These are phyloP conservation scores for Triplophysa dalaica DNA, from an alignment of 2,113 vertebrate species.

Conservation along the genomic window DNA sequence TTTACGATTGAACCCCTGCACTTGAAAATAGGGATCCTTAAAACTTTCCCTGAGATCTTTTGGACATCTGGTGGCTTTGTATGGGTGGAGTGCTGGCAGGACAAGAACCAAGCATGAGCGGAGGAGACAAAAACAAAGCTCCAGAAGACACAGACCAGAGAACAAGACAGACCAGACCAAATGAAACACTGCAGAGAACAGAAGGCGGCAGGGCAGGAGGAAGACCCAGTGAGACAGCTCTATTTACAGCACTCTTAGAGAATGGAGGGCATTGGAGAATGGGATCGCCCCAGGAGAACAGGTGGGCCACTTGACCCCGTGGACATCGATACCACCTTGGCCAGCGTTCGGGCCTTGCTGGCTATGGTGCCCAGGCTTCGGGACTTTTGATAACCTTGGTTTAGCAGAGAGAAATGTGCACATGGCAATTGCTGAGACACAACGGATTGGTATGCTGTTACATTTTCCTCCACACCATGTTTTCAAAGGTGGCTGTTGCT, in stretches of 20 bases:
- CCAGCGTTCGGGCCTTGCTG: constrained; percentile 69
- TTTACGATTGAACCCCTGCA: not conserved
- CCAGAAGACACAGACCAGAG: constrained; percentile 39
- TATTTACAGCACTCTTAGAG: constrained; percentile 57
- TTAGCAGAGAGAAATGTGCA: constrained; percentile 63
- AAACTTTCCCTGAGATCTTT: constrained; percentile 49
- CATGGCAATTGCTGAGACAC: constrained; percentile 40
- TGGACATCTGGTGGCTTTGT: constrained; percentile 27
- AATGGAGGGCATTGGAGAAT: constrained; percentile 71
- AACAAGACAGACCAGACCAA: constrained; percentile 43
- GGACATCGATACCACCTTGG: constrained; percentile 68
- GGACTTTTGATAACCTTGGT: constrained; percentile 75
- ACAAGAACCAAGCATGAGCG: constrained; percentile 41
- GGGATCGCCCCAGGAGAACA: constrained; percentile 54
- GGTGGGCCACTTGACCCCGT: constrained; percentile 67
- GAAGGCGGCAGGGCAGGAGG: constrained; percentile 24
- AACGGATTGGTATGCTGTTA: constrained; percentile 15
- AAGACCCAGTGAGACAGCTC: constrained; percentile 31
- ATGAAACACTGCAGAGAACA: constrained; percentile 36
- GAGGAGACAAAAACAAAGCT: constrained; percentile 29
- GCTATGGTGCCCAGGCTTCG: constrained; percentile 72
- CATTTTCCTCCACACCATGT: constrained; percentile 14
- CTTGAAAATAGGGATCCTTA: not conserved
- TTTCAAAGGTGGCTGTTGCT: constrained; percentile 27
- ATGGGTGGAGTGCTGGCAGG: not conserved